Conservation (phyloP, 1,140 invertebrate species). For the Bradynema listronoti region DNA sequence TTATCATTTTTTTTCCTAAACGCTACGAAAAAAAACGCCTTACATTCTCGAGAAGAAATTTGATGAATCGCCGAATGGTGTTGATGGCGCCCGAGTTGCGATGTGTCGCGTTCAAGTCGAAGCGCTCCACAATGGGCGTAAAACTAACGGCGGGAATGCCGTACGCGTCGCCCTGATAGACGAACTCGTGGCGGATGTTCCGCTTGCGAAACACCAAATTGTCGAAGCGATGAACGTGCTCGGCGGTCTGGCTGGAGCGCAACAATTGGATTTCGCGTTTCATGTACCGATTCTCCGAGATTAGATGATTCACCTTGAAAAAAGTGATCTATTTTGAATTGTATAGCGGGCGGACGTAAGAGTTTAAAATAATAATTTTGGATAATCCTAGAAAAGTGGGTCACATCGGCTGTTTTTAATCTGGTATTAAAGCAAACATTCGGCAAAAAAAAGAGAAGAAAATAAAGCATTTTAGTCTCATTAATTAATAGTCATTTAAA, state of each 20-base stretch:
- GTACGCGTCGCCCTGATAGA: slow-evolving; percentile 14
- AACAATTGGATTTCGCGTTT: slow-evolving; percentile 17
- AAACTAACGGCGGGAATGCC: slow-evolving; percentile 21
- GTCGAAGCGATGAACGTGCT: slow-evolving; percentile 9
- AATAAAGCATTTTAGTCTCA: too few relatives aligned
- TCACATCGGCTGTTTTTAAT: too few relatives aligned
- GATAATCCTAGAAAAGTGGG: too few relatives aligned
- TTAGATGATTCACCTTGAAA: slow-evolving; percentile 25
- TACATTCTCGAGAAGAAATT: slow-evolving; percentile 27
- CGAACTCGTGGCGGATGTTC: slow-evolving; percentile 5
- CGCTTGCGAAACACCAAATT: slow-evolving; percentile 24
- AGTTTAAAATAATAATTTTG: too few relatives aligned
- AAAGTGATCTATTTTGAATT: slow-evolving; percentile 7
- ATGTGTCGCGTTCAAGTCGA: slow-evolving; percentile 20
- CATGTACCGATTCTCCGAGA: slow-evolving; percentile 26
- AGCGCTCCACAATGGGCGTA: slow-evolving; percentile 14
- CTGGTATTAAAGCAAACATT: too few relatives aligned
- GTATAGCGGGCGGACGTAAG: too few relatives aligned
- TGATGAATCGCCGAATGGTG: slow-evolving; percentile 21
- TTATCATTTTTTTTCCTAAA: neutral
- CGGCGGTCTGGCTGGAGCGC: neutral
- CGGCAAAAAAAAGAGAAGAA: too few relatives aligned
- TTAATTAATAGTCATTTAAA: too few relatives aligned
- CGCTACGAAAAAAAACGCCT: slow-evolving; percentile 6
- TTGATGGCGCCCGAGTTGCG: slow-evolving; percentile 23